Conservation (phyloP, 2,797 vertebrate species). For the Prionace glauca region DNA sequence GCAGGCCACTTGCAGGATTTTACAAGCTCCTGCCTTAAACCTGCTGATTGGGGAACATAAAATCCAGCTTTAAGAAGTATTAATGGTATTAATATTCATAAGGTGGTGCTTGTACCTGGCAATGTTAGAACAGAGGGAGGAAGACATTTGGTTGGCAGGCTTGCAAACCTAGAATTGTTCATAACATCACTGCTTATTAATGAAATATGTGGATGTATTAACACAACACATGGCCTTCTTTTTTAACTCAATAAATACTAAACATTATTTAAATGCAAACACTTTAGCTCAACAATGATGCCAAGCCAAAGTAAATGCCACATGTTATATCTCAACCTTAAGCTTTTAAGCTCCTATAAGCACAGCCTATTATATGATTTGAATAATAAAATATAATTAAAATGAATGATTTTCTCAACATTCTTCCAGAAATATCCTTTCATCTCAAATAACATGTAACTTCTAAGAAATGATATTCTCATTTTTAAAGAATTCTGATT, state of each 20-base stretch:
- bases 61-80: neutral
- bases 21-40: neutral
- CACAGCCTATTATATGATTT: neutral
- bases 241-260: neutral
- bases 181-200: neutral
- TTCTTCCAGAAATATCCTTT: neutral
- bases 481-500: neutral
- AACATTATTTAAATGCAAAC: neutral
- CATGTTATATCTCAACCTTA: neutral
- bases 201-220: neutral
- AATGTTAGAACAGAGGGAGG: neutral
- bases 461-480: neutral
- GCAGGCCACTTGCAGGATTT: no score
- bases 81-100: neutral
- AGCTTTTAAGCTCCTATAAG: neutral
- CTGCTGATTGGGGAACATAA: neutral
- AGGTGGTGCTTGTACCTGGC: neutral
- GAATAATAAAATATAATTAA: neutral
- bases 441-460: neutral
- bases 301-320: neutral
- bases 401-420: neutral
- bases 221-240: slow-evolving; percentile 20
- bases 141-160: neutral
- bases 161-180: neutral
- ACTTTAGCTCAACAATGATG: neutral